A percentile compares a stretch with the other conserved stretches of the same genome.
Evolutionary conservation across 1,140 invertebrate species (phyloP).

Genomic region (Lasioglossum albipes): DNA sequence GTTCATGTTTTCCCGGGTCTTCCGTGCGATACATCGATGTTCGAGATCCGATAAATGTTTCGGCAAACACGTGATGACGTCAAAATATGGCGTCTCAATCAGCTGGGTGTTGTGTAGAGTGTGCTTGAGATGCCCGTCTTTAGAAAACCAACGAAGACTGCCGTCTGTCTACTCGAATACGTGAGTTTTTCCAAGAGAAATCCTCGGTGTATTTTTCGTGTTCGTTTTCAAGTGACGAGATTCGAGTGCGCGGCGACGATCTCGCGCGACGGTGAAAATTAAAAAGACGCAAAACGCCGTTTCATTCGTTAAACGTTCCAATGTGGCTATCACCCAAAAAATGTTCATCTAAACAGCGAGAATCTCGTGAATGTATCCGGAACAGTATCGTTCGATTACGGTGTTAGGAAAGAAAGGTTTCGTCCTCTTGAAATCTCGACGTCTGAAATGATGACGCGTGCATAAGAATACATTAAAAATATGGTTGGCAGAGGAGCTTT

Average conservation of each 20-base stretch:
- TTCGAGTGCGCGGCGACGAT: background rate
- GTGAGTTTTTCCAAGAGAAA: conserved; percentile 60
- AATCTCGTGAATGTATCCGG: background rate
- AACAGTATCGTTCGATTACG: background rate
- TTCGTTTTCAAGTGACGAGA: background rate
- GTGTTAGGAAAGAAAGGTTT: background rate
- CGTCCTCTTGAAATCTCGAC: background rate
- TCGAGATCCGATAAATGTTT: conserved; percentile 30
- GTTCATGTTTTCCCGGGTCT: conserved; percentile 34
- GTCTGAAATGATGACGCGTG: conserved; percentile 22
- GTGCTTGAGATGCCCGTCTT: conserved; percentile 75
- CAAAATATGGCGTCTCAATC: conserved; percentile 78
- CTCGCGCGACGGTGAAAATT: conserved; percentile 27
- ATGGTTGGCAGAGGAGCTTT: conserved; percentile 43
- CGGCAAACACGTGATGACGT: conserved; percentile 70
- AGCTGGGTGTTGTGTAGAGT: conserved; percentile 80
- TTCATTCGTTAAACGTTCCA: conserved; percentile 57
- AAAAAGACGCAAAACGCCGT: conserved; percentile 66
- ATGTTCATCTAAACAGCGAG: background rate
- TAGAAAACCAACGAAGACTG: conserved; percentile 61
- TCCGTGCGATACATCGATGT: conserved; percentile 34
- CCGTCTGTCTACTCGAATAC: conserved; percentile 66
- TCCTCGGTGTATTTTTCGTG: background rate
- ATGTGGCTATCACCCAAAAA: background rate
- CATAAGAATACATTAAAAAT: conserved; percentile 59